Base-by-base conservation (phyloP, 2,113 vertebrate genomes). In the Polypterus bichir region DNA sequence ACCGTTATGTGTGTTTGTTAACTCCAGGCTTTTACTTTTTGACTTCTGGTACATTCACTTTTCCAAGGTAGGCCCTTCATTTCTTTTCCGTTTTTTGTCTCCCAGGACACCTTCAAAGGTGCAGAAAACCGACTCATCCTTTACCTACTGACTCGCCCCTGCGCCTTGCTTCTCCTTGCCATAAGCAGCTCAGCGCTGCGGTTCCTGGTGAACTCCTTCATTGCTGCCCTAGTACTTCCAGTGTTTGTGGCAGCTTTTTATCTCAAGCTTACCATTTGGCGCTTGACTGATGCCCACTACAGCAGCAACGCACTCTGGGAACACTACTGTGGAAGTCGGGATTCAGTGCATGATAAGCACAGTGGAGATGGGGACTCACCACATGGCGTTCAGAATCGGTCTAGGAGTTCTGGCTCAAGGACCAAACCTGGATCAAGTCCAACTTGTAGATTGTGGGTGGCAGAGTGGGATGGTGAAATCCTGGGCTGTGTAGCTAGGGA, bases 101-200 rank as follows among this genome's bases (percentile, higher is more conserved):
- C 45, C 2, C 77, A 92, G 90, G 90, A 90, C 57, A 88, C 86
- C 8, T 86, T 86, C 7, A 85, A 88, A 72, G 90, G 91, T 64
- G 87, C 81, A 0, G 90, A 93, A 59, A 93, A 91, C 77, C 88
- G 90, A 0, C 82, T 93, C 69, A 84, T 90, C 65, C 83, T 93
- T 7, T 85, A 92, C 55, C 79, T 88, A 11, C 76, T 93, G 63
- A 93, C 89, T 0, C 84, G 89, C 10, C 90, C 91, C 0, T 74
- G 89, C 1, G 86, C 86, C 52, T 81, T 82, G 64, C 71, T 82
- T 6, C 67, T 82, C 57, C 66, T 82, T 69, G 80, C 80, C 0
- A 74, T 76, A 0, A 74, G 66, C 64, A 80, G 90, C 61, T 91
- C 90, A 0, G 70, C 85, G 56, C 78, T 92, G 51, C 91, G 90